These are phyloP conservation scores for Spodoptera exigua DNA, from an alignment of 2,888 invertebrate species.

Conservation along the genomic window DNA sequence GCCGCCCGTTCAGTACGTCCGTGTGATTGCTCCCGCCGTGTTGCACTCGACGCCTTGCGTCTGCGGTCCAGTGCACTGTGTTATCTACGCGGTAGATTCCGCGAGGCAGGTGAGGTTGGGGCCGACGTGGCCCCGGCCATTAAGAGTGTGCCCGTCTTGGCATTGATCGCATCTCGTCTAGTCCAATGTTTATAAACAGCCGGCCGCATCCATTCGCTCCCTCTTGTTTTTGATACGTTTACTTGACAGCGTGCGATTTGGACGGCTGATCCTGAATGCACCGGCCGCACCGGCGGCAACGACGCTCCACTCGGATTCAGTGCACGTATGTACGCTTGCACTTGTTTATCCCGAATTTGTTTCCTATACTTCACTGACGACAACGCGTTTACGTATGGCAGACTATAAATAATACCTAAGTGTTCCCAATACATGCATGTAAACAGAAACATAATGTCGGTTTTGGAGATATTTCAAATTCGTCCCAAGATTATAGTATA, in stretches of 20 bases:
- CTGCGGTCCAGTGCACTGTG: slow-evolving; percentile 67
- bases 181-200: slow-evolving; percentile 88
- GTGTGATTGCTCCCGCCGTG: slow-evolving; percentile 65
- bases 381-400: slow-evolving; percentile 62
- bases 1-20: slow-evolving; percentile 79
- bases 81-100: slow-evolving; percentile 68
- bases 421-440: slow-evolving; percentile 57
- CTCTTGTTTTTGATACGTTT: slow-evolving; percentile 80
- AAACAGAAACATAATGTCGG: slow-evolving; percentile 55
- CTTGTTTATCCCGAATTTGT: slow-evolving; percentile 67
- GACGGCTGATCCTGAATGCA: slow-evolving; percentile 74
- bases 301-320: slow-evolving; percentile 67
- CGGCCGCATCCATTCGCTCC: slow-evolving; percentile 79
- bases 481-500: neutral
- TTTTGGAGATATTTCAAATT: slow-evolving; percentile 21
- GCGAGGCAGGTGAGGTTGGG: slow-evolving; percentile 78
- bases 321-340: slow-evolving; percentile 80
- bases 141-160: slow-evolving; percentile 69
- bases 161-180: slow-evolving; percentile 80
- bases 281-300: slow-evolving; percentile 67
- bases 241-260: slow-evolving; percentile 67
- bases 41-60: slow-evolving; percentile 65
- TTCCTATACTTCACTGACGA: slow-evolving; percentile 62
- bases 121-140: slow-evolving; percentile 75
- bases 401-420: slow-evolving; percentile 64